Evolutionary conservation across 1,140 invertebrate genomes (phyloP).

Genomic region (Drosophila punjabiensis): DNA sequence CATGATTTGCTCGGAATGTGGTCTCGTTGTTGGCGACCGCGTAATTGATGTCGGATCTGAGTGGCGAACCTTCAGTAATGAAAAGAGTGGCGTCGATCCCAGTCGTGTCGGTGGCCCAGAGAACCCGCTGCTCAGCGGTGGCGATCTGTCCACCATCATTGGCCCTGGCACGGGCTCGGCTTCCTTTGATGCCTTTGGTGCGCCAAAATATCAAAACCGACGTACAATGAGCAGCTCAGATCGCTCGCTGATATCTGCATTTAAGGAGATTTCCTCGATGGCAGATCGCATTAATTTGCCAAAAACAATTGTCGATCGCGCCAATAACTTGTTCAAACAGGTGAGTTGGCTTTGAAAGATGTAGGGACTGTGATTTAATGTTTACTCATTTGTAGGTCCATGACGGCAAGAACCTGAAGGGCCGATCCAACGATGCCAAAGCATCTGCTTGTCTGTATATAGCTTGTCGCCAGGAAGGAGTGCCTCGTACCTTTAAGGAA

Average conservation of each 20-base stretch:
- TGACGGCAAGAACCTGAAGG: slow-evolving; percentile 98
- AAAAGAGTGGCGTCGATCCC: slow-evolving; percentile 98
- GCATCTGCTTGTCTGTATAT: slow-evolving; percentile 99
- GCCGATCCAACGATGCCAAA: slow-evolving; percentile 98
- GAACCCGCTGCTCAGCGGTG: slow-evolving; percentile 97
- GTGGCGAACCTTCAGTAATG: slow-evolving; percentile 99
- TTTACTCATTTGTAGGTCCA: slow-evolving; percentile 89
- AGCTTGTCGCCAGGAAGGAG: slow-evolving; percentile 98
- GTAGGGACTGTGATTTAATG: not conserved
- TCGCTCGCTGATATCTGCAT: slow-evolving; percentile 97
- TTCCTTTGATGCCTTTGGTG: slow-evolving; percentile 92
- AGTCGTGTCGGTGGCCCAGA: slow-evolving; percentile 99
- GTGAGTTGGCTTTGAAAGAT: slow-evolving; percentile 59
- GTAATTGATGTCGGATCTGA: slow-evolving; percentile 99
- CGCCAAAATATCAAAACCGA: slow-evolving; percentile 97
- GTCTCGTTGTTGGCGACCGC: slow-evolving; percentile 98
- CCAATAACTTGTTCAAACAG: slow-evolving; percentile 98
- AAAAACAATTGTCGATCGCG: slow-evolving; percentile 97
- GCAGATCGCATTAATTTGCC: slow-evolving; percentile 98
- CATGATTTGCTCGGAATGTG: slow-evolving; percentile 99
- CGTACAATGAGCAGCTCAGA: slow-evolving; percentile 97
- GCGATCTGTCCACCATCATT: slow-evolving; percentile 99
- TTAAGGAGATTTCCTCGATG: slow-evolving; percentile 98
- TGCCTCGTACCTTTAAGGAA: slow-evolving; percentile 99
- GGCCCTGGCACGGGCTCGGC: slow-evolving; percentile 95